Evolutionary conservation across 2,797 vertebrate genomes (phyloP), one percentile per base, ranked within the genome.

Genomic region (Myotis myotis): DNA sequence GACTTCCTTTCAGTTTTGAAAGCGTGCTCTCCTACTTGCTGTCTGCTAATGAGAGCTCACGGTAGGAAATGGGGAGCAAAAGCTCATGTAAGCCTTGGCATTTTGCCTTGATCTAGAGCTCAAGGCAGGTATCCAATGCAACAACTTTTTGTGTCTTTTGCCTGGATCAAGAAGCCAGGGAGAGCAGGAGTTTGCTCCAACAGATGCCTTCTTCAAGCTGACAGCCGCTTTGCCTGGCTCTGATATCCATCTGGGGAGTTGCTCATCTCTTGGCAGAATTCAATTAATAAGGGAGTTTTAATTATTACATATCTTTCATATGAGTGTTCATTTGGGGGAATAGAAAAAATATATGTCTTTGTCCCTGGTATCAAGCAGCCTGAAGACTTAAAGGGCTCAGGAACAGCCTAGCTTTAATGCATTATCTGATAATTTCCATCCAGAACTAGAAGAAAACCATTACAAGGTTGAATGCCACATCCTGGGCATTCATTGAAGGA

Each of bases 1-100:
- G 87, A 80, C 79, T 88, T 93, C 44, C 57, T n/a, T 88, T 90
- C 93, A 74, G 41, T 90, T 81, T 72, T 93, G 70, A 87, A 94
- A 84, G 78, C 79, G 51, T 85, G 38, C 68, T 80, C 13, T 68
- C 47, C 72, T 36, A n/a, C 23, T 51, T 85, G 60, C 74, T 60
- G 49, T 76, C 68, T 82, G 68, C 87, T 93, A 81, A 88, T 72
- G 87, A 93, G 68, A 91, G 87, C 79, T 80, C n/a, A 88, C 71
- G 68, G 53, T 60, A 76, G 78, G 72, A 68, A 81, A 87, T 36
- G 36, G 86, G 55, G 94, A 90, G 28, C 51, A 71, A 51, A 64
- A 71, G 41, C 41, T 30, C 82, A 87, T 15, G 30, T 62, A 41
- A 68, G 64, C 36, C 5, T 19, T 86, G 88, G 60, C 84, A 72